Conservation (phyloP, 2,888 invertebrate species). For the Andrena hattorfiana region DNA sequence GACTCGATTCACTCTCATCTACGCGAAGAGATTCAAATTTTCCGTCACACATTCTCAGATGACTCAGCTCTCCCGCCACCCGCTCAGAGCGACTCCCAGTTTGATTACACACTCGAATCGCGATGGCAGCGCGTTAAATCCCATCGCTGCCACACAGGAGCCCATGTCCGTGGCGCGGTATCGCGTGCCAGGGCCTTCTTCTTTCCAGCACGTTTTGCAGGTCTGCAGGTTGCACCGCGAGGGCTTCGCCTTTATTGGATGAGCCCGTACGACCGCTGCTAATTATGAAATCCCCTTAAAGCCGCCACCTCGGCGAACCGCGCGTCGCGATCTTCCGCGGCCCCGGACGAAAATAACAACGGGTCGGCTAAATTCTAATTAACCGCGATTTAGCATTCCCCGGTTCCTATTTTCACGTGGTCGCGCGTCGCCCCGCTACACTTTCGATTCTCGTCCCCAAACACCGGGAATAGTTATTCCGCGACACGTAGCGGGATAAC, state of each 20-base stretch:
- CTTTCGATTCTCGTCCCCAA: neutral
- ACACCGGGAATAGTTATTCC: slow-evolving; percentile 29
- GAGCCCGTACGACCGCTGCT: slow-evolving; percentile 77
- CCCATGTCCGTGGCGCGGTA: slow-evolving; percentile 13
- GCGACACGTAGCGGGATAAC: slow-evolving; percentile 48
- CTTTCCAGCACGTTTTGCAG: slow-evolving; percentile 42
- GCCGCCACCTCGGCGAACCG: slow-evolving; percentile 48
- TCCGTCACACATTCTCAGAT: too few species aligned
- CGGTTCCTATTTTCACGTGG: slow-evolving; percentile 43
- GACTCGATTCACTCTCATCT: too few species aligned
- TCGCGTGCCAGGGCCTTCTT: slow-evolving; percentile 40
- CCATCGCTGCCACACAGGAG: too few species aligned
- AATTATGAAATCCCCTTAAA: slow-evolving; percentile 79
- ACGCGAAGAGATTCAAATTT: too few species aligned
- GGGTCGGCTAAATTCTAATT: slow-evolving; percentile 60
- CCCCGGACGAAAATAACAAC: slow-evolving; percentile 57
- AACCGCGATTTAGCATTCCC: slow-evolving; percentile 50
- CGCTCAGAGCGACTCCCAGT: too few species aligned
- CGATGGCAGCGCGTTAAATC: too few species aligned
- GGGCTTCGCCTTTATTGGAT: slow-evolving; percentile 81
- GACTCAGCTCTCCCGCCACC: too few species aligned
- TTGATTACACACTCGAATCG: too few species aligned
- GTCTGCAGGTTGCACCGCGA: slow-evolving; percentile 59
- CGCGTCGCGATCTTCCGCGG: slow-evolving; percentile 18
- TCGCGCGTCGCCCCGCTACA: neutral